Conservation (phyloP, 23 tunicate species). For the Phallusia fumigata region DNA sequence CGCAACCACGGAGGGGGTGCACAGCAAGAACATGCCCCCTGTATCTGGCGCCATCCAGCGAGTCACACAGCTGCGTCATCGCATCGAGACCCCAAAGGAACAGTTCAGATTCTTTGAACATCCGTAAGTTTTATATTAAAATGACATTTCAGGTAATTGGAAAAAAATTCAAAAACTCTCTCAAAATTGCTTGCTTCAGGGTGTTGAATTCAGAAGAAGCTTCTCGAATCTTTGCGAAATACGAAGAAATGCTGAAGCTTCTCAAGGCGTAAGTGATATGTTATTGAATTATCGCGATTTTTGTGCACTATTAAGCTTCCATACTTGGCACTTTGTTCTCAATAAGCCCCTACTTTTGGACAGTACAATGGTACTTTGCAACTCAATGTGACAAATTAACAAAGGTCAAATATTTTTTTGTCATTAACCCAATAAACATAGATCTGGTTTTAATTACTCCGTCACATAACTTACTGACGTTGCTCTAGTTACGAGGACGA, state of each 20-base stretch:
- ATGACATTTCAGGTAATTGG: no score
- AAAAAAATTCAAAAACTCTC: no score
- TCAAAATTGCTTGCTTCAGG: conserved; percentile 22
- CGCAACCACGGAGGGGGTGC: conserved; percentile 26
- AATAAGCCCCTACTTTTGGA: no score
- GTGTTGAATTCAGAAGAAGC: conserved; percentile 72
- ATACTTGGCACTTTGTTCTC: no score
- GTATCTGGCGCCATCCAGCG: conserved; percentile 83
- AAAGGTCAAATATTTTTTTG: no score
- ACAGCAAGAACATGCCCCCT: conserved; percentile 86
- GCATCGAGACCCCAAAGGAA: conserved; percentile 62
- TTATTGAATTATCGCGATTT: no score
- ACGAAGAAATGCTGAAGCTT: conserved; percentile 71
- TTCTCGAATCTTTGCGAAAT: conserved; percentile 60
- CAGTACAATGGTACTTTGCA: not conserved
- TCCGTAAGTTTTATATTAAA: conserved; percentile 45
- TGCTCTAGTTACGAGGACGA: conserved; percentile 59
- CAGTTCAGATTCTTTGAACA: conserved; percentile 75
- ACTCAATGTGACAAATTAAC: no score
- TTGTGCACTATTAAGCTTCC: no score
- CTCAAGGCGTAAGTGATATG: conserved; percentile 50
- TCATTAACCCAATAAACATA: not conserved
- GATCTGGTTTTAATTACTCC: not conserved
- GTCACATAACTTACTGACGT: not conserved
- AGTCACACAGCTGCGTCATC: conserved; percentile 50